Base-by-base conservation (phyloP, 2,888 invertebrate genomes). In the Pandemis cinnamomeana region DNA sequence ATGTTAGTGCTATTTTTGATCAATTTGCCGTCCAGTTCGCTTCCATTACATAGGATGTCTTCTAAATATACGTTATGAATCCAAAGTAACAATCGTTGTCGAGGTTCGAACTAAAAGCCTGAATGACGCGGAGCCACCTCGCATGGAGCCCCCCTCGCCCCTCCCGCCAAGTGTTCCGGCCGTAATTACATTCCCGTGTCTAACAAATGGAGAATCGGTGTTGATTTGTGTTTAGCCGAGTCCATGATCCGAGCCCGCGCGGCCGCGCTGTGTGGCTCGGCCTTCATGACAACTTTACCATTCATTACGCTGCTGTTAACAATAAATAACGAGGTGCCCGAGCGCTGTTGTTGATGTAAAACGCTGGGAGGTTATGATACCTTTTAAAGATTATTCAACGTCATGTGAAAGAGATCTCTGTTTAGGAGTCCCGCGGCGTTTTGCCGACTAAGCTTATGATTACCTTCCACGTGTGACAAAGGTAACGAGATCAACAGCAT, bases 171-270 rank as follows among this genome's bases (percentile, higher is more conserved):
- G 89, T 90, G 91, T 91, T 91, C 91, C 91, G 91, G 90, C 92
- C 93, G 94, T 95, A 95, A 95, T 95, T 94, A 95, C 94, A 94
- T 95, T 95, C 93, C 92, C 93, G 92, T 95, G 95, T 95, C 94
- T 94, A 94, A 95, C 94, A 95, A 95, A 95, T 95, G 95, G 95
- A 95, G 94, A 94, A 95, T 94, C 95, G 93, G 91, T 95, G 95
- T 95, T 95, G 95, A 94, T 95, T 94, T 94, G 94, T 93, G 94
- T 94, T 92, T 90, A 91, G 93, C 89, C 85, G 86, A 88, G 88
- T 86, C 90, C 87, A 87, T 88, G 91, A 90, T 91, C 90, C 87
- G 82, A 79, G 76, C 77, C 72, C 68, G 51, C 75, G 72, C 76
- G 72, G 73, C 53, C 71, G 67, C 69, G 48, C 13, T 55, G 70